These are phyloP conservation scores for Strix aluco DNA, from an alignment of 2,113 vertebrate genomes.

Conservation along the genomic window DNA sequence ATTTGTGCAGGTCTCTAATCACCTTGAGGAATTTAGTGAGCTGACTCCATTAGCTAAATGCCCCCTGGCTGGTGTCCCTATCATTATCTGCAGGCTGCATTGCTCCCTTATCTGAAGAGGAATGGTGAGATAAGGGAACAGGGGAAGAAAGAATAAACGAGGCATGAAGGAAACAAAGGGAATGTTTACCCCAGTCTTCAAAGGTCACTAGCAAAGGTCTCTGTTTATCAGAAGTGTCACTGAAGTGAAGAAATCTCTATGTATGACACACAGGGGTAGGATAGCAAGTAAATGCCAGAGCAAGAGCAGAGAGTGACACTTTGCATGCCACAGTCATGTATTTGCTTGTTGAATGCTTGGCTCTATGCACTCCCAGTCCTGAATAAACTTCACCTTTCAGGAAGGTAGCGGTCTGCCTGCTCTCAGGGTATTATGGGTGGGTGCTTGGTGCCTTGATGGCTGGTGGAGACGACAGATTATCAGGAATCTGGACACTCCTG, in stretches of 20 bases:
- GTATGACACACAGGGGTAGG: accelerated
- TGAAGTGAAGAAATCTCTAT: neutral
- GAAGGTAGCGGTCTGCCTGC: neutral
- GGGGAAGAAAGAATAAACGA: neutral
- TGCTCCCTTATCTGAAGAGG: conserved; percentile 51
- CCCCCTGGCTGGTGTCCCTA: conserved; percentile 4
- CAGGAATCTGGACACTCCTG: conserved; percentile 27
- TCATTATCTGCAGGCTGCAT: neutral
- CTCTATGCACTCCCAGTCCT: neutral
- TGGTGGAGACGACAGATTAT: neutral
- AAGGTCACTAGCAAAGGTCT: conserved; percentile 15
- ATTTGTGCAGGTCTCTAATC: conserved; percentile 17
- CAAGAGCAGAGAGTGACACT: neutral
- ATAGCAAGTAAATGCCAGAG: neutral
- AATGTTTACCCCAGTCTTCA: neutral
- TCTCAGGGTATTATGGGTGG: neutral
- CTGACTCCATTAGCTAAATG: conserved; percentile 2
- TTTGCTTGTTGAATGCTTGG: neutral
- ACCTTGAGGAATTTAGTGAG: conserved; percentile 15
- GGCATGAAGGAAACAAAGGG: neutral
- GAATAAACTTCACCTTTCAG: neutral
- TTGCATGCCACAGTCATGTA: neutral
- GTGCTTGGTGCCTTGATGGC: neutral
- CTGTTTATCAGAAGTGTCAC: neutral
- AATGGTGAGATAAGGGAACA: conserved; percentile 12